These are phyloP conservation scores for Pseudopodoces humilis DNA, from an alignment of 2,113 vertebrate species.

Conservation along the genomic window DNA sequence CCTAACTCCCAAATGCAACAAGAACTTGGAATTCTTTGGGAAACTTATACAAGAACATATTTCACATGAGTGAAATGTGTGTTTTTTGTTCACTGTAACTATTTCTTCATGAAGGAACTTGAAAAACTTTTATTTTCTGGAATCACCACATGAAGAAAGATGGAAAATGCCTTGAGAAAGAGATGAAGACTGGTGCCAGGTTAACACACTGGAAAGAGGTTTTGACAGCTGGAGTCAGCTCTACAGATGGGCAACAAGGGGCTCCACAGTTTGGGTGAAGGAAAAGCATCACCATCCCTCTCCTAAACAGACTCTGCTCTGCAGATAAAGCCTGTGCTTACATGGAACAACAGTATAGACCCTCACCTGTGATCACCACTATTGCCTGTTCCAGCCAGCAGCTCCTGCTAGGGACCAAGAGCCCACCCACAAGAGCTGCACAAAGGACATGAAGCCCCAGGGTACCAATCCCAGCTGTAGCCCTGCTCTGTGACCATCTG, in stretches of 20 bases:
- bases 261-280: not conserved
- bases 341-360: not conserved
- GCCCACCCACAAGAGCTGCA: not conserved
- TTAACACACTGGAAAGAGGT: not conserved
- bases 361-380: accelerated
- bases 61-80: not conserved
- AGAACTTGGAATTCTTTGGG: not conserved
- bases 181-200: not conserved
- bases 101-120: not conserved
- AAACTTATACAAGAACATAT: not conserved
- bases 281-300: not conserved
- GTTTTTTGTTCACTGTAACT: not conserved
- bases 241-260: not conserved
- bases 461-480: not conserved
- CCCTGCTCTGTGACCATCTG: not conserved
- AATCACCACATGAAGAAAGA: not conserved
- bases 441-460: not conserved
- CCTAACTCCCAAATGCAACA: not conserved
- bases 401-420: not conserved
- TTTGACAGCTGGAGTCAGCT: not conserved
- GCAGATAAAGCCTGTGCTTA: not conserved
- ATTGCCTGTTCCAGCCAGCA: not conserved
- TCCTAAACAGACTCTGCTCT: not conserved
- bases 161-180: not conserved
- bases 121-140: not conserved